These are phyloP conservation scores for Ophion slaviceki DNA, from an alignment of 2,888 invertebrate genomes.

Conservation along the genomic window DNA sequence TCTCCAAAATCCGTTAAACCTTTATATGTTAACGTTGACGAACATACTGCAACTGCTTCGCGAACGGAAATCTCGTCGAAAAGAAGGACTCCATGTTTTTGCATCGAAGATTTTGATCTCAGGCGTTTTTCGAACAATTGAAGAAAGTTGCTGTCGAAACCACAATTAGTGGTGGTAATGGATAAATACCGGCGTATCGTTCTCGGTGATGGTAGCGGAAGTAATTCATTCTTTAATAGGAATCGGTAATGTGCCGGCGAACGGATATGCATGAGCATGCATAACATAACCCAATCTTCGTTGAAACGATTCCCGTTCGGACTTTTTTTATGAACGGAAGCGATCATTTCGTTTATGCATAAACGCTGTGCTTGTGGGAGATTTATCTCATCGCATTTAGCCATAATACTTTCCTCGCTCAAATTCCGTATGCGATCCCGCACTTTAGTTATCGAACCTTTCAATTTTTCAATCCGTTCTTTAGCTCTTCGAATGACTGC, in stretches of 20 bases:
- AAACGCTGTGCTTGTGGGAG: neutral
- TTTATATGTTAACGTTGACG: constrained; percentile 26
- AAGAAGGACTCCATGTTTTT: constrained; percentile 50
- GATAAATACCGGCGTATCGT: constrained; percentile 35
- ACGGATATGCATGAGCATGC: neutral
- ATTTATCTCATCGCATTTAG: neutral
- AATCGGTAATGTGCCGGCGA: neutral
- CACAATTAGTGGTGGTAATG: constrained; percentile 46
- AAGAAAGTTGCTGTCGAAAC: constrained; percentile 54
- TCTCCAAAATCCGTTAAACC: constrained; percentile 53
- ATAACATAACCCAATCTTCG: neutral
- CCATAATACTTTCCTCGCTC: too few species aligned
- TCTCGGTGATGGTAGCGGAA: neutral
- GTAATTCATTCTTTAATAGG: neutral
- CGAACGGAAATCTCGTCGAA: constrained; percentile 58
- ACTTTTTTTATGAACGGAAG: neutral
- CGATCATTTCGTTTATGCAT: neutral
- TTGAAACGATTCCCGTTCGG: neutral
- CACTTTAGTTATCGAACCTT: neutral
- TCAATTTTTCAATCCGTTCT: neutral
- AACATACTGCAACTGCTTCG: constrained; percentile 44
- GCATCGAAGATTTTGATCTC: constrained; percentile 25
- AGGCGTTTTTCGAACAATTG: constrained; percentile 33
- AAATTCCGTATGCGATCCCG: neutral
- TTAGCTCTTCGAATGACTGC: neutral